Evolutionary conservation across 2,113 vertebrate species (phyloP).

Genomic region (Tursiops truncatus): DNA sequence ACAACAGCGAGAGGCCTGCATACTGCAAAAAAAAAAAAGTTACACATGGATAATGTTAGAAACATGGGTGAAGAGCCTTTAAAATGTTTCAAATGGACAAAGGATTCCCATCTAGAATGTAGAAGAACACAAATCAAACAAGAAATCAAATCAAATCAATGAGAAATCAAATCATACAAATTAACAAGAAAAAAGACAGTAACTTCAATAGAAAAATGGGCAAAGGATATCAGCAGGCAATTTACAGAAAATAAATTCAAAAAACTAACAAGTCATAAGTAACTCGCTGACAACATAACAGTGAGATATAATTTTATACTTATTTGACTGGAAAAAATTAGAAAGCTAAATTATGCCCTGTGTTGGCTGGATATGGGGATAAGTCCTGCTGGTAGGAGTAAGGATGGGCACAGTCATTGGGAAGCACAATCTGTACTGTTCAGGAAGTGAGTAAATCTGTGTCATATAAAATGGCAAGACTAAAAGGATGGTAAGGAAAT

Average conservation of each 20-base stretch:
- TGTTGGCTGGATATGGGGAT: not conserved
- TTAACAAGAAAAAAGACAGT: not conserved
- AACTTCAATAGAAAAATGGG: not conserved
- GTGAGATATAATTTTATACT: not conserved
- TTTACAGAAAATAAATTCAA: not conserved
- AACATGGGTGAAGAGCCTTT: not conserved
- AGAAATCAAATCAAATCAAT: not conserved
- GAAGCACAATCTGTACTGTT: not conserved
- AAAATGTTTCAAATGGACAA: not conserved
- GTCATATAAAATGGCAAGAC: not conserved
- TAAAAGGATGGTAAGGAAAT: not conserved
- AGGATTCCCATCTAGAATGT: not conserved
- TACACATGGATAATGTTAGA: not conserved
- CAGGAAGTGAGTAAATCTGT: not conserved
- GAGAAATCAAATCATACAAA: not conserved
- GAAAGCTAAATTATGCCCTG: not conserved
- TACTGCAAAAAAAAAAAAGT: not conserved
- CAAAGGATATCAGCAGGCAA: not conserved
- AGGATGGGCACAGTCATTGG: not conserved
- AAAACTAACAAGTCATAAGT: not conserved
- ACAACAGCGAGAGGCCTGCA: too few species aligned
- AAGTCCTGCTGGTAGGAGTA: too few species aligned
- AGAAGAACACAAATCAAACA: not conserved
- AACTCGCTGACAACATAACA: not conserved
- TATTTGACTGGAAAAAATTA: not conserved